Conservation (phyloP, 2,113 vertebrate species). For the Tympanuchus pallidicinctus region DNA sequence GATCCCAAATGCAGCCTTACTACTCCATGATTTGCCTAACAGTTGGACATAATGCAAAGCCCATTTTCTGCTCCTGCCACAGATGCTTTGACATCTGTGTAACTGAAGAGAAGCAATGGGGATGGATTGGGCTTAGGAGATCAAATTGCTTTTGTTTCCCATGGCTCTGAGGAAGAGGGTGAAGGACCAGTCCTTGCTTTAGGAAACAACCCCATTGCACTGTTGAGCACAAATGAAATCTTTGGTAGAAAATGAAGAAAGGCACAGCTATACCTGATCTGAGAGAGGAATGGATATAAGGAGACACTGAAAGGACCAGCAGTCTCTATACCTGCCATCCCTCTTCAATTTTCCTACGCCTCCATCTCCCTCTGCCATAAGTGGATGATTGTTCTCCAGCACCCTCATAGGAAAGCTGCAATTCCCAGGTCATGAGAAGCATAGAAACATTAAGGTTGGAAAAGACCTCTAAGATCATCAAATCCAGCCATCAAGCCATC, state of each 20-base stretch:
- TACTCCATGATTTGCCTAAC: slow-evolving; percentile 10
- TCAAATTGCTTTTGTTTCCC: slow-evolving; percentile 9
- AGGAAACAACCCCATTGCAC: background rate
- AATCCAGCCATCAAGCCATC: no score
- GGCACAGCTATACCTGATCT: rapidly evolving
- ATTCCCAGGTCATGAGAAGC: background rate
- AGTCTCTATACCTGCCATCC: background rate
- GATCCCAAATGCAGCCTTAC: background rate
- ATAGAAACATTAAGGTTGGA: no score
- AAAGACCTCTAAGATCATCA: no score
- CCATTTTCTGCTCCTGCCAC: slow-evolving; percentile 41
- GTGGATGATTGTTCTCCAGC: background rate
- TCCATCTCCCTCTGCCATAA: background rate
- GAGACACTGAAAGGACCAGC: background rate
- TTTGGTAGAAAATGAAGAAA: background rate
- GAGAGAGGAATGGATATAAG: background rate
- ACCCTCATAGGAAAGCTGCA: background rate
- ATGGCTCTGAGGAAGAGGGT: background rate
- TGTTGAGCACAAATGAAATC: background rate
- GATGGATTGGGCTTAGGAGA: background rate
- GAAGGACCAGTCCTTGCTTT: background rate
- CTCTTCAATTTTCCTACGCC: background rate
- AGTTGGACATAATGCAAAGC: slow-evolving; percentile 41
- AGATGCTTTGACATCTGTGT: slow-evolving; percentile 39
- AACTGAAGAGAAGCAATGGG: background rate